These are phyloP conservation scores for Hipparchia semele DNA, from an alignment of 2,888 invertebrate species.

Conservation along the genomic window DNA sequence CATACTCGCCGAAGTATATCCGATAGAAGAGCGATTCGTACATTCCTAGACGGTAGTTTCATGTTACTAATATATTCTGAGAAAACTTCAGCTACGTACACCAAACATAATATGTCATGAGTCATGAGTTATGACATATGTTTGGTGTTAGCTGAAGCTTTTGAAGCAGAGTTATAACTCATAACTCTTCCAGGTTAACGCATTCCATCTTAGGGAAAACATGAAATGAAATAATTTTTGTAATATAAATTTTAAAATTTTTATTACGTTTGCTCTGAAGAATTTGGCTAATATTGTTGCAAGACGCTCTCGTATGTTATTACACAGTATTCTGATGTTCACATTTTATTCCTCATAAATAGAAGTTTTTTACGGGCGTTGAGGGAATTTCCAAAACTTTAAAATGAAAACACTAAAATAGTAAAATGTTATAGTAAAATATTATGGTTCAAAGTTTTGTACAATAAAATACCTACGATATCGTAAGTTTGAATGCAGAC, in stretches of 20 bases:
- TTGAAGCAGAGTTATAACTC: too few species aligned
- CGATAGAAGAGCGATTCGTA: neutral
- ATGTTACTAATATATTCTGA: too few species aligned
- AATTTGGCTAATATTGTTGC: neutral
- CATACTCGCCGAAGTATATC: neutral
- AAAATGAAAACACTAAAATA: constrained; percentile 10
- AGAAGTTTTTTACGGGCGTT: constrained; percentile 9
- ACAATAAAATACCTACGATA: too few species aligned
- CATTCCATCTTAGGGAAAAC: neutral
- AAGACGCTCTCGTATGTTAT: neutral
- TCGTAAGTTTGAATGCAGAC: too few species aligned
- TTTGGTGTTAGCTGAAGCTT: too few species aligned
- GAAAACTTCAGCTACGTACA: too few species aligned
- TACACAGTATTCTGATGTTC: neutral
- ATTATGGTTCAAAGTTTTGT: too few species aligned
- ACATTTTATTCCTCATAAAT: constrained; percentile 10
- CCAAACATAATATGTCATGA: too few species aligned
- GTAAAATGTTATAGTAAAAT: neutral
- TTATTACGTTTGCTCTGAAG: neutral
- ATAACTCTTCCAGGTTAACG: too few species aligned
- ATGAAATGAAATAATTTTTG: neutral
- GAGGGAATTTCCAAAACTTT: constrained; percentile 11
- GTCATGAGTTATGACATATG: too few species aligned
- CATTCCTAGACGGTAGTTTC: too few species aligned
- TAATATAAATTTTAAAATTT: too few species aligned